Evolutionary conservation across 2,113 vertebrate genomes (phyloP).

Genomic region (Rhinolophus ferrumequinum): DNA sequence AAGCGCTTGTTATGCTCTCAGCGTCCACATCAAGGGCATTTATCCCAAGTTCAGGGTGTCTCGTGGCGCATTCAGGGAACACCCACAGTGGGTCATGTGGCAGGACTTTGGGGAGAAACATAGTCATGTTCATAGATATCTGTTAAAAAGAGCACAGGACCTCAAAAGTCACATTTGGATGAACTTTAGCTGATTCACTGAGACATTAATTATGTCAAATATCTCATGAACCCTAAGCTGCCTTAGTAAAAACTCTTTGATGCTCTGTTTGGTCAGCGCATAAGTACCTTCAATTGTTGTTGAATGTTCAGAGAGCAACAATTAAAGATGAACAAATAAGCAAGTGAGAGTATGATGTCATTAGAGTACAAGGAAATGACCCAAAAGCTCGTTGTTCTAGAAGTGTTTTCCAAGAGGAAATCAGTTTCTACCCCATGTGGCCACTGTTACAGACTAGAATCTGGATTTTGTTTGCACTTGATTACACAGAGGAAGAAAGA

Average conservation of each 20-base stretch:
- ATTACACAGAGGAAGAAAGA: conserved; percentile 54
- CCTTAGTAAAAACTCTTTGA: neutral
- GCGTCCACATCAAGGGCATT: neutral
- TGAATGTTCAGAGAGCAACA: neutral
- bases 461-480: conserved; percentile 64
- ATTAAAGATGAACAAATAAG: neutral
- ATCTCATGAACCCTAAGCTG: neutral
- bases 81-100: neutral
- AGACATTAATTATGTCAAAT: conserved; percentile 13
- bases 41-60: neutral
- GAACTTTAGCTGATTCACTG: conserved; percentile 17
- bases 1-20: neutral
- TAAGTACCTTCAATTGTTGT: neutral
- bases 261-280: neutral
- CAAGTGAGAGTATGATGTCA: conserved; percentile 1
- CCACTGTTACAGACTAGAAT: conserved; percentile 12
- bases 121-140: neutral
- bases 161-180: conserved; percentile 30
- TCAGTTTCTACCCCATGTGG: conserved; percentile 17
- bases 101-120: neutral
- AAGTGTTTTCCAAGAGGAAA: conserved; percentile 56
- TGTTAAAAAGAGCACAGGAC: neutral
- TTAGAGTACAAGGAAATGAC: conserved; percentile 18
- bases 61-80: neutral
- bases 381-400: neutral